Conservation (phyloP, 2,888 invertebrate species). For the Caenorhabditis sp. region DNA sequence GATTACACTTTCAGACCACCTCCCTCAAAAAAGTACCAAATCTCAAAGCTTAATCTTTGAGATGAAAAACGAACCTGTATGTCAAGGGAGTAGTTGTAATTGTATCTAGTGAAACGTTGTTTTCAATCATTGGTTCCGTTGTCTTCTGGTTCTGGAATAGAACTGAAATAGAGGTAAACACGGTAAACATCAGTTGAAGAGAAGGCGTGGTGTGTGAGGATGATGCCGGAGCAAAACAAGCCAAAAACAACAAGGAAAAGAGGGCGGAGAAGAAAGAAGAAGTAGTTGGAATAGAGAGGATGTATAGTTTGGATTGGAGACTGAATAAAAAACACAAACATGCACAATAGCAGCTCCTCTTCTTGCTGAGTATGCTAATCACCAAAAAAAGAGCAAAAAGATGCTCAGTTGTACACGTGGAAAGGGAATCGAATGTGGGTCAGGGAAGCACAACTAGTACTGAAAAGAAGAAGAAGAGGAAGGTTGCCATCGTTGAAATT, state of each 20-base stretch:
- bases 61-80: constrained; percentile 49
- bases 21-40: neutral
- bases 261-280: too few species aligned
- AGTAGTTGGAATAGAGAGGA: constrained; percentile 18
- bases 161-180: constrained; percentile 46
- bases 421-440: neutral
- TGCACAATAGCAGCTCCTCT: neutral
- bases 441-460: constrained; percentile 9
- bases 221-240: constrained; percentile 40
- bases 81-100: constrained; percentile 53
- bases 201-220: neutral
- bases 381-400: constrained; percentile 27
- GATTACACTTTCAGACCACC: too few species aligned
- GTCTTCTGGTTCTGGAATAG: constrained; percentile 20
- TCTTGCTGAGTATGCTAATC: constrained; percentile 51
- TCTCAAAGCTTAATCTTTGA: neutral
- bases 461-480: neutral
- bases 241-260: constrained; percentile 34
- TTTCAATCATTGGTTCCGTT: constrained; percentile 14
- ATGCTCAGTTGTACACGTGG: constrained; percentile 28
- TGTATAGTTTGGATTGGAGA: constrained; percentile 59
- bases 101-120: constrained; percentile 31
- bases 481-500: constrained; percentile 47
- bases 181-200: constrained; percentile 37
- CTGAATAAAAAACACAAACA: constrained; percentile 35